These are phyloP conservation scores for Lophotriccus pileatus DNA, from an alignment of 2,797 vertebrate genomes.

Conservation along the genomic window DNA sequence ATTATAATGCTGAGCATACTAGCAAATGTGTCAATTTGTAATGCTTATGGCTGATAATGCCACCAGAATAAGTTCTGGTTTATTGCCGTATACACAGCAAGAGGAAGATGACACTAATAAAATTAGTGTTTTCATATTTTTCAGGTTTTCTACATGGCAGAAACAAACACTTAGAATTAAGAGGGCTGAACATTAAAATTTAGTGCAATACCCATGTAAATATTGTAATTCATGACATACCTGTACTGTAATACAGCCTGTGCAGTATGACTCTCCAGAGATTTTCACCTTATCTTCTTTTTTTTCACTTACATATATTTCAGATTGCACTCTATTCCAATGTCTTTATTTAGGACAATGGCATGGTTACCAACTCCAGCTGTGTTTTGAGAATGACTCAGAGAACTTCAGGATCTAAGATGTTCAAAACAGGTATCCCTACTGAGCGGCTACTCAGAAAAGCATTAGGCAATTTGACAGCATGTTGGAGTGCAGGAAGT, in stretches of 20 bases:
- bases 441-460: neutral
- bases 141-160: neutral
- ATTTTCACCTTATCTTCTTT: neutral
- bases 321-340: neutral
- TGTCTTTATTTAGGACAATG: neutral
- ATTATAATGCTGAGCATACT: neutral
- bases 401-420: neutral
- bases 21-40: neutral
- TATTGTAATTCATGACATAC: neutral
- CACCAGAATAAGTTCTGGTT: neutral
- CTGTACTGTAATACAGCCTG: neutral
- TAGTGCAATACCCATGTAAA: neutral
- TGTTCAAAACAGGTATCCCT: neutral
- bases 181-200: neutral
- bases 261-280: neutral
- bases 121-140: neutral
- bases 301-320: neutral
- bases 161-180: neutral
- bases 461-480: neutral
- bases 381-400: neutral
- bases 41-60: neutral
- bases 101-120: neutral
- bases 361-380: neutral
- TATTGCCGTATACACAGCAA: neutral
- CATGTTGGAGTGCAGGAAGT: neutral